A percentile compares a stretch with the other conserved stretches of the same genome.
Conservation (phyloP, 1,140 invertebrate species). For the Sminthurides bifidus region DNA sequence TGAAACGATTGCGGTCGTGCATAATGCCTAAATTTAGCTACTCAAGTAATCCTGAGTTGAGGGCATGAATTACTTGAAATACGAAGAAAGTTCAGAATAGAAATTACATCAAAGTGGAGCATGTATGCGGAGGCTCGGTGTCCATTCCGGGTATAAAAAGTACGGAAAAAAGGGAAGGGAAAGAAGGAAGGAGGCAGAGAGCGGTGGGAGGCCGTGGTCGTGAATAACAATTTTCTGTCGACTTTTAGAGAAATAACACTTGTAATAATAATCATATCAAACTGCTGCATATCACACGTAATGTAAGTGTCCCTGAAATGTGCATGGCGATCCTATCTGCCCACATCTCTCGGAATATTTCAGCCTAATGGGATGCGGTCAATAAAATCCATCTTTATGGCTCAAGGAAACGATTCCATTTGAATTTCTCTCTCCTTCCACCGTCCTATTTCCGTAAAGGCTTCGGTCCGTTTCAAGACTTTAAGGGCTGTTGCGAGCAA, state of each 20-base stretch:
- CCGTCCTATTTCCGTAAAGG: neutral
- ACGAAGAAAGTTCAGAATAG: slow-evolving; percentile 8
- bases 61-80: slow-evolving; percentile 4
- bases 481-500: no score
- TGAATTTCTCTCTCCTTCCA: slow-evolving; percentile 19
- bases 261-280: no score
- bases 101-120: slow-evolving; percentile 10
- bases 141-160: no score
- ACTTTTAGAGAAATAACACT: no score
- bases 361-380: slow-evolving; percentile 29
- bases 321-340: no score
- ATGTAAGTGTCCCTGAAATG: no score
- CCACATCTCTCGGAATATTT: no score
- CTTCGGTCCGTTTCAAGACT: no score
- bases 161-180: neutral
- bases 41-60: neutral
- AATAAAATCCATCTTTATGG: slow-evolving; percentile 32
- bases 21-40: neutral
- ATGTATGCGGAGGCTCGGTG: no score
- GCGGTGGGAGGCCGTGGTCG: no score
- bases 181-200: neutral
- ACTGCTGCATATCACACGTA: no score
- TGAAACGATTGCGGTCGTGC: neutral
- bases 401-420: slow-evolving; percentile 25
- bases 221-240: no score